phyloP scores from a whole-genome alignment of 2,113 vertebrate species.

The Nycticorax nycticorax region DNA sequence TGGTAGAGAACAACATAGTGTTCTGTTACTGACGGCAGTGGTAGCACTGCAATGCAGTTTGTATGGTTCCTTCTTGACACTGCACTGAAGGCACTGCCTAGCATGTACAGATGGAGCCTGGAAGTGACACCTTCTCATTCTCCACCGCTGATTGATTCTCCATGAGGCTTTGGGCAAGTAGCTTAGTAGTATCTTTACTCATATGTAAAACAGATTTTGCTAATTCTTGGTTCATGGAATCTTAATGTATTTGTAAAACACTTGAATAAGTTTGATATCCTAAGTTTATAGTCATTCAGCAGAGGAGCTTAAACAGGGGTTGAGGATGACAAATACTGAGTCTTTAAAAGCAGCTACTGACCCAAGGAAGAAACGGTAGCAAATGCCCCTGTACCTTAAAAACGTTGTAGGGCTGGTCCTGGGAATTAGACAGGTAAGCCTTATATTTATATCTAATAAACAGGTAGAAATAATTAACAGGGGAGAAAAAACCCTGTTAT shows the following conservation, averaged over 20 bases:
- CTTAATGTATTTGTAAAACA: not conserved
- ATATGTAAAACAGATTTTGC: not conserved
- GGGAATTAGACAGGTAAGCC: not conserved
- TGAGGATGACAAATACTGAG: not conserved
- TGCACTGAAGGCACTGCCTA: not conserved
- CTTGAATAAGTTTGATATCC: not conserved
- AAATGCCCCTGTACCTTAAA: not conserved
- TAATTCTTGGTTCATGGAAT: not conserved
- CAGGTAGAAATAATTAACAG: not conserved
- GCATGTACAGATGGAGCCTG: not conserved
- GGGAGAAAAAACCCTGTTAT: accelerated
- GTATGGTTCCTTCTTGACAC: not conserved
- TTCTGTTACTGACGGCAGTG: not conserved
- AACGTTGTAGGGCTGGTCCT: not conserved
- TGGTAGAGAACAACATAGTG: not conserved
- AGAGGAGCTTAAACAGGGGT: not conserved
- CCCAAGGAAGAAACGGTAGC: not conserved
- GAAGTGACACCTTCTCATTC: not conserved
- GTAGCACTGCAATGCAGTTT: not conserved
- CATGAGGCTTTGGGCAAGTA: not conserved
- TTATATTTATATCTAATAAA: not conserved
- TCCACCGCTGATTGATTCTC: accelerated
- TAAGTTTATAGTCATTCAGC: not conserved
- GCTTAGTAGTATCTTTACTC: not conserved
- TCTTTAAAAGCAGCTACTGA: not conserved